These are phyloP conservation scores for Antidorcas marsupialis DNA, from an alignment of 2,113 vertebrate species.

Conservation along the genomic window DNA sequence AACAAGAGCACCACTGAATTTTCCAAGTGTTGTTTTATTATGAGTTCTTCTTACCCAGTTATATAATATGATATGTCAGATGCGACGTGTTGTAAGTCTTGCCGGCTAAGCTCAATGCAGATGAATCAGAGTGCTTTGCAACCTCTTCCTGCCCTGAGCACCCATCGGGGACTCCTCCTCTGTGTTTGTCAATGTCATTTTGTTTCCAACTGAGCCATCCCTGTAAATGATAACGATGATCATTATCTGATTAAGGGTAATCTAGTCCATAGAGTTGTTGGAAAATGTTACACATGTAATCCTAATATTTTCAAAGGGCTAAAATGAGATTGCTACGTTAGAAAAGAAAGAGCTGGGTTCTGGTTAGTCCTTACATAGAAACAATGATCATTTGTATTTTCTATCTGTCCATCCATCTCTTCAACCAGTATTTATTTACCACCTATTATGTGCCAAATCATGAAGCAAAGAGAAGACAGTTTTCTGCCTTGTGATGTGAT, in stretches of 20 bases:
- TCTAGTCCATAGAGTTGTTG: background rate
- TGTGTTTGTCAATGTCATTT: background rate
- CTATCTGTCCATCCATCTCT: background rate
- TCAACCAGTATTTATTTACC: background rate
- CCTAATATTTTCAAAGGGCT: background rate
- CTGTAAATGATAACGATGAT: background rate
- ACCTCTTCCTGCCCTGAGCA: background rate
- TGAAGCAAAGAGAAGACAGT: background rate
- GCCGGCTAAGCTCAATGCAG: background rate
- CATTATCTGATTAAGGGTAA: background rate
- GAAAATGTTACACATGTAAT: background rate
- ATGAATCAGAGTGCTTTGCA: background rate
- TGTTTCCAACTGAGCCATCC: background rate
- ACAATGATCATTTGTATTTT: background rate
- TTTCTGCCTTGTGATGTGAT: background rate
- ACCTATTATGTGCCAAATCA: background rate
- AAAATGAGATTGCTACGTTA: background rate
- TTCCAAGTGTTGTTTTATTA: background rate
- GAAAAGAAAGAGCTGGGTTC: background rate
- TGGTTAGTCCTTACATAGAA: background rate
- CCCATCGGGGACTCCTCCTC: background rate
- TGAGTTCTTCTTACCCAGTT: background rate
- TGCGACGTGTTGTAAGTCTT: background rate
- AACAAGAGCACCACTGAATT: background rate
- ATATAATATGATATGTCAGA: background rate